These are phyloP conservation scores for Myotis findleyi DNA, from an alignment of 2,797 vertebrate species.

Conservation along the genomic window DNA sequence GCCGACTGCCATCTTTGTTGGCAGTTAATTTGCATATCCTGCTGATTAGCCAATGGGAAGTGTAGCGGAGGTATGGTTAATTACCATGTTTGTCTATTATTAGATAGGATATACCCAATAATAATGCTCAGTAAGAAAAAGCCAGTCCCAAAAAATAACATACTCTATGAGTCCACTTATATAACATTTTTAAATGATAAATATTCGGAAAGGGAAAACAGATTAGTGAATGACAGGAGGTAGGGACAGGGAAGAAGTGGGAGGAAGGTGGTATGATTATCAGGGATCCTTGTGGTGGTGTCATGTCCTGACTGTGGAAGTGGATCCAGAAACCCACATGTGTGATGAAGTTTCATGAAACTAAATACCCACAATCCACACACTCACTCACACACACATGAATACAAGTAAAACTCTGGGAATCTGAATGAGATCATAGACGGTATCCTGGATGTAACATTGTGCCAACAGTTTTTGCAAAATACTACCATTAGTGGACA, in stretches of 20 bases:
- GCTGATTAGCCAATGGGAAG: too few species aligned
- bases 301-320: background rate
- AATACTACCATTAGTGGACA: background rate
- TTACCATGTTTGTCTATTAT: too few species aligned
- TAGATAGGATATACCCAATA: too few species aligned
- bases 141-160: too few species aligned
- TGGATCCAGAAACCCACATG: background rate
- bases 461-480: background rate
- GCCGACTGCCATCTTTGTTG: too few species aligned
- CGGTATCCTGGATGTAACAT: background rate
- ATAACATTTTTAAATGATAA: conserved; percentile 4
- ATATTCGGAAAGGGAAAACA: background rate
- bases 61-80: too few species aligned
- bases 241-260: background rate
- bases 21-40: too few species aligned
- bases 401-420: background rate
- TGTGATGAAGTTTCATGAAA: background rate
- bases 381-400: background rate
- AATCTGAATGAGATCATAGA: background rate
- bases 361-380: background rate
- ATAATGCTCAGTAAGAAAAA: too few species aligned
- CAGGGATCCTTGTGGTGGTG: background rate
- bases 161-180: background rate
- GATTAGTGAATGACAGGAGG: background rate
- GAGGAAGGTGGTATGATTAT: background rate